Base-by-base conservation (phyloP, 64 coral and sea anemone species). In the Stichodactyla helianthus region DNA sequence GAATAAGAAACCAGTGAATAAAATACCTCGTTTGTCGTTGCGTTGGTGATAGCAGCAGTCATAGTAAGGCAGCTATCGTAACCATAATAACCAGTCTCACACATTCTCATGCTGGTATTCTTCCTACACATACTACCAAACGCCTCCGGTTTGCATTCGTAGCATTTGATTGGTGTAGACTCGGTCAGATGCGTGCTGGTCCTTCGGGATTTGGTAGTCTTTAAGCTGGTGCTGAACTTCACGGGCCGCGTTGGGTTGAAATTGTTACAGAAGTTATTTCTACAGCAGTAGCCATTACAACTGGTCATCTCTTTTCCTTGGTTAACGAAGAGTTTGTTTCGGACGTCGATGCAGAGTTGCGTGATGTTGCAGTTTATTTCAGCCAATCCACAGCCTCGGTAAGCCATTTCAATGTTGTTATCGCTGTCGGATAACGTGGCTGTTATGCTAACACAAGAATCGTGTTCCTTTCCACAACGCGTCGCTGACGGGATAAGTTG, bases 61-160 rank as follows among this genome's bases (percentile, higher is more conserved):
- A 84, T 84, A 0, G 54, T 84, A 4, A 84, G 28, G n/a, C 83
- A 84, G 6, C 83, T 51, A 51, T 84, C 83, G 15, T 84, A 84
- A 25, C 23, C 83, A 11, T 58, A 0, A 10, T 54, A 7, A 26
- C 83, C 31, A 20, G 54, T 84, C n/a, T 26, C 56, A 31, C 83
- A 84, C 5, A 7, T 58, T 6, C 83, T 20, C 14, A 2, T 18
- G 7, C 23, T 63, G 6, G 18, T 13, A 1, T 60, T 63, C 55
- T 17, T 84, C 0, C 28, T 84, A 18, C 83, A 84, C 83, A 84
- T 58, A 50, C 54, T 28, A 18, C 83, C 55, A 18, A 84, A 63
- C 20, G 3, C 10, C 8, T 84, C 83, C 7, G 83, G 83, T 25
- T 9, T 63, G 15, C 83, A 84, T 13, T 63, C 54, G 14, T 84